Evolutionary conservation across 1,140 invertebrate species (phyloP), one percentile per base, ranked within the genome.

Genomic region (Thaumatotibia leucotreta): DNA sequence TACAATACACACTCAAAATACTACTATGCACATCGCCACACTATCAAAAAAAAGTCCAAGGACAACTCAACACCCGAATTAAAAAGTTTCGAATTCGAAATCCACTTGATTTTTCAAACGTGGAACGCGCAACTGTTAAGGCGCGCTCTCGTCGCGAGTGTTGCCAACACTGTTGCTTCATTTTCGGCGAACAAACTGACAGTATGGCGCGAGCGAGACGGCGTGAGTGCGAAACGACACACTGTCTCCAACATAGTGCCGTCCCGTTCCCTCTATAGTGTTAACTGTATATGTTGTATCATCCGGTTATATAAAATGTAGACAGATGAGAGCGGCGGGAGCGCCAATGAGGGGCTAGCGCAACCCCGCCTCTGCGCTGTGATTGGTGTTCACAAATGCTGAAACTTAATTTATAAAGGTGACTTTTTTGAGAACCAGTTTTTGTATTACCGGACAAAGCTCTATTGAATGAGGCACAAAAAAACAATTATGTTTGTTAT

Each of bases 321-420:
- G 77, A 83, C 79, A 87, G 80, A 76, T 81, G 78, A 75, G 82
- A 82, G 76, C 63, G 50, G 45, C 54, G 33, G 23, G 20, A 14
- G 61, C 8, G 31, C 85, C 86, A 89, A 88, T 86, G 67, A 70
- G 52, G 23, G 11, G 29, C 58, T 66, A 10, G 58, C 27, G 5
- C 27, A 63, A 73, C 80, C 72, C 81, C 85, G 83, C 86, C 84
- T 75, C 74, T 69, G 67, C 20, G 14, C 54, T 24, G 52, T 52
- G 24, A 89, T 91, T 91, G 88, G 88, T 66, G 45, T 65, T 31
- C 27, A 20, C 65, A 9, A 50, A 77, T 72, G 75, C 75, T 86
- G 85, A 88, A 88, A 87, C 87, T 89, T 88, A 86, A 88, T 83
- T 90, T 90, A 84, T 81, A 89, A 90, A 89, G 82, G 86, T 89